A percentile compares a stretch with the other conserved stretches of the same genome.
phyloP scores from a whole-genome alignment of 2,888 invertebrate species.

The Euzetes globulus region DNA sequence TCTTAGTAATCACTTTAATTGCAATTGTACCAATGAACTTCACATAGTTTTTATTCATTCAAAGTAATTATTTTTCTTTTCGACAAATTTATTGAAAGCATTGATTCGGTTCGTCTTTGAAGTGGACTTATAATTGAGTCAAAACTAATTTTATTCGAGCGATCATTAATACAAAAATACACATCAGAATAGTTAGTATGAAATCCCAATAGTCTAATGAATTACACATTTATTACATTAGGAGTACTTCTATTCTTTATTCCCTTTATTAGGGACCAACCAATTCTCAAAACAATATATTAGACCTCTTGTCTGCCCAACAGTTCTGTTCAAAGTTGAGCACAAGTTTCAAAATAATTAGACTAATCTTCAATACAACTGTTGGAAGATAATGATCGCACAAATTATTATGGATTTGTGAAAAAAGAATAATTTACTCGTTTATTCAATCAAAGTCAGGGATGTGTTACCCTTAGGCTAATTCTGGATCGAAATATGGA shows the following conservation, averaged over 20 bases:
- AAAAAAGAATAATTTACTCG: no score
- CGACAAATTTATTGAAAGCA: not conserved
- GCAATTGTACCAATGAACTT: no score
- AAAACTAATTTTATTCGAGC: not conserved
- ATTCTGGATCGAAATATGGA: no score
- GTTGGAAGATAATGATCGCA: no score
- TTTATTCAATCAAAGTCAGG: no score
- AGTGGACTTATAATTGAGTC: constrained; percentile 7
- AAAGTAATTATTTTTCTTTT: not conserved
- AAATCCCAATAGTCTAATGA: constrained; percentile 25
- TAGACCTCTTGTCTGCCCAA: not conserved
- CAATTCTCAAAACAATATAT: constrained; percentile 2
- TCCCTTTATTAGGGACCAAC: not conserved
- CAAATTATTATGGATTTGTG: no score
- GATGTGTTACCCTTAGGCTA: no score
- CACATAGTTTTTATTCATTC: no score
- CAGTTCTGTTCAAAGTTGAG: not conserved
- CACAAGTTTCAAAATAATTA: not conserved
- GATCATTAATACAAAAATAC: not conserved
- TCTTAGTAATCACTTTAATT: no score
- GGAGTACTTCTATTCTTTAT: not conserved
- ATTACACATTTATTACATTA: constrained; percentile 29
- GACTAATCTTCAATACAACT: not conserved
- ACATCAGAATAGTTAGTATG: constrained; percentile 4
- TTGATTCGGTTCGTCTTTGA: not conserved